Base-by-base conservation (phyloP, 2,797 vertebrate genomes). In the Setipinna tenuifilis region DNA sequence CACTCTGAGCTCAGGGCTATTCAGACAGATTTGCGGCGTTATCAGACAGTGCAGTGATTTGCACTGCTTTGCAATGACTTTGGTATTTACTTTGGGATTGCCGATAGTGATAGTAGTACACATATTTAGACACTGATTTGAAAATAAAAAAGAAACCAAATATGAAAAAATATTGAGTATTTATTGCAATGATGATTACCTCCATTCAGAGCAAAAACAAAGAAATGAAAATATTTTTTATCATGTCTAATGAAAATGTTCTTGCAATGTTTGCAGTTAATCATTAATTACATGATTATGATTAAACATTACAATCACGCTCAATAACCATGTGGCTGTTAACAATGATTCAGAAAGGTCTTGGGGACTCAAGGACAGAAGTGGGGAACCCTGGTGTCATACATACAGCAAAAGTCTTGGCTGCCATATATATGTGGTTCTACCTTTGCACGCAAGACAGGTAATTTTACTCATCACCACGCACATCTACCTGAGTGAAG, bases 191-290 rank as follows among this genome's bases (percentile, higher is more conserved):
- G 7, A 78, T 78, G 17, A 21, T 21, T 59, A 21, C 11, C n/a
- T 23, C 3, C 12, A 71, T 17, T 17, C 16, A 68, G 25, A 31
- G 58, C 58, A 21, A 14, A 31, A 68, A 28, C 11, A 71, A 31
- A 31, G 14, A 54, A 54, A 2, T 54, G 6, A 9, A 54, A 9
- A 54, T 2, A 10, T 54, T 48, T 28, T n/a, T 62, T 35, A 31
- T 71, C 28, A 7, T 17, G 17, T 41, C 6, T 41, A 31, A 78
- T 44, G 44, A 21, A 75, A 17, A 44, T 9, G 35, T 44, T 44
- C 59, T 87, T 68, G 58, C 82, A 83, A 28, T 85, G 57, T 80
- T 35, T 59, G n/a, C 6, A 80, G 93, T 94, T 94, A 95, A 95
- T 95, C 87, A 95, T 95, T 95, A n/a, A n/a, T n/a, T n/a, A n/a